Percentiles rank a stretch among this genome's conserved stretches.
These are phyloP conservation scores for Chouioia cunea DNA, from an alignment of 2,888 invertebrate genomes.

Conservation along the genomic window DNA sequence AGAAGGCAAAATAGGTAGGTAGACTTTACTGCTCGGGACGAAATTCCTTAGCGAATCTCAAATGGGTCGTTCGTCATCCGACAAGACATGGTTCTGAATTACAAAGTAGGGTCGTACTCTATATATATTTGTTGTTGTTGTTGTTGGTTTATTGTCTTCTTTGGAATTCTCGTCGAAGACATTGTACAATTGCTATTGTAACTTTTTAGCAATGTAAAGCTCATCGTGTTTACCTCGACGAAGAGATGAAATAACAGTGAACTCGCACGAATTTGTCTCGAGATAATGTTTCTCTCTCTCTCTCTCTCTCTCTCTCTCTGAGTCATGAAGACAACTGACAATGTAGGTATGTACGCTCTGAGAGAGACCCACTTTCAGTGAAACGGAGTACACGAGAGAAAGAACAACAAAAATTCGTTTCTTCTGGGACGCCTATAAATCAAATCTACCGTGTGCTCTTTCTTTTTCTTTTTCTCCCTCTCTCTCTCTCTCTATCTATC, in stretches of 20 bases:
- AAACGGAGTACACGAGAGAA: background rate
- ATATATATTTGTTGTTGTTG: no score
- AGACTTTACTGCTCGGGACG: no score
- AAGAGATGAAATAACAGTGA: conserved; percentile 26
- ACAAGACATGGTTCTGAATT: no score
- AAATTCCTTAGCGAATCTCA: no score
- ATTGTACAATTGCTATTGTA: no score
- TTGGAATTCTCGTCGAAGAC: no score
- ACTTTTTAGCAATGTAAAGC: no score
- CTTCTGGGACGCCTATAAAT: conserved; percentile 4
- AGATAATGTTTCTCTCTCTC: conserved; percentile 2
- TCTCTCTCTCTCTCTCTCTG: background rate
- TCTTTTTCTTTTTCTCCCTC: background rate
- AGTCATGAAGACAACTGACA: background rate
- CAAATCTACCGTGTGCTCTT: conserved; percentile 8
- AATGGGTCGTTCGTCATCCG: no score
- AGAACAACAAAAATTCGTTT: conserved; percentile 10
- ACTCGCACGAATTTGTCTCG: conserved; percentile 23
- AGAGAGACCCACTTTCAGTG: background rate
- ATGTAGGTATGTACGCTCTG: no score
- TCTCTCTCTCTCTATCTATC: background rate
- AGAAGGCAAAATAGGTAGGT: no score
- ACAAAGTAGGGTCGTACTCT: no score
- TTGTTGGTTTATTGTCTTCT: no score
- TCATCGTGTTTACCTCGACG: conserved; percentile 1